Evolutionary conservation across 2,797 vertebrate species (phyloP).

Genomic region (Periophthalmus magnuspinnatus): DNA sequence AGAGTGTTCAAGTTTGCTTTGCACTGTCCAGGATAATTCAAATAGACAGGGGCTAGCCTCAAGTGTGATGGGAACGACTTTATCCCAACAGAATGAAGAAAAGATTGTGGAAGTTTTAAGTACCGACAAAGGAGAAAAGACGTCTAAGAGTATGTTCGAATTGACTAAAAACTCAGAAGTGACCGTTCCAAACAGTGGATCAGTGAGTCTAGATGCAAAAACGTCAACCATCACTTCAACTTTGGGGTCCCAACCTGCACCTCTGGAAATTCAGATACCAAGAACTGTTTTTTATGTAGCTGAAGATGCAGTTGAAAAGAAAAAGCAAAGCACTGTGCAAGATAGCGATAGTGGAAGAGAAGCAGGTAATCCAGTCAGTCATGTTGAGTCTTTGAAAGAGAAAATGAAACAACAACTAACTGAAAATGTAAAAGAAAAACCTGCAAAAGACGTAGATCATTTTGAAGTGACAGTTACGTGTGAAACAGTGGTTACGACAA

Average conservation of each 20-base stretch:
- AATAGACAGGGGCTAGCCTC: constrained; percentile 43
- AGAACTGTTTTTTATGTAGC: constrained; percentile 77
- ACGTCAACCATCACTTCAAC: constrained; percentile 39
- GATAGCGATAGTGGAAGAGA: constrained; percentile 38
- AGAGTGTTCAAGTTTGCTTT: constrained; percentile 45
- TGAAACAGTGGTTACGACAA: constrained; percentile 5
- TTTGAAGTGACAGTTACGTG: constrained; percentile 25
- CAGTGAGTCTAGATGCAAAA: constrained; percentile 36
- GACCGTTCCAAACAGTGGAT: constrained; percentile 10
- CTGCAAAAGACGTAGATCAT: constrained; percentile 19
- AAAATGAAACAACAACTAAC: constrained; percentile 68
- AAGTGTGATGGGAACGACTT: constrained; percentile 29
- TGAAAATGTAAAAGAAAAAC: constrained; percentile 48
- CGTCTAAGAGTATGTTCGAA: constrained; percentile 22
- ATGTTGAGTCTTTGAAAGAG: constrained; percentile 75
- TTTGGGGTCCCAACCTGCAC: constrained; percentile 14
- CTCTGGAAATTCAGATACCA: constrained; percentile 66
- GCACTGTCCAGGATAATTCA: constrained; percentile 23
- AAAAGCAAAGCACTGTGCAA: constrained; percentile 29
- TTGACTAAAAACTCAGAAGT: constrained; percentile 17
- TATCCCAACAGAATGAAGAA: constrained; percentile 63
- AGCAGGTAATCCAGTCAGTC: constrained; percentile 69
- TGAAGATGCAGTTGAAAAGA: constrained; percentile 54
- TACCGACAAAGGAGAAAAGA: constrained; percentile 34
- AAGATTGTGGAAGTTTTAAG: constrained; percentile 48